Evolutionary conservation across 2,113 vertebrate genomes (phyloP).

Genomic region (Ceyx margarethae): DNA sequence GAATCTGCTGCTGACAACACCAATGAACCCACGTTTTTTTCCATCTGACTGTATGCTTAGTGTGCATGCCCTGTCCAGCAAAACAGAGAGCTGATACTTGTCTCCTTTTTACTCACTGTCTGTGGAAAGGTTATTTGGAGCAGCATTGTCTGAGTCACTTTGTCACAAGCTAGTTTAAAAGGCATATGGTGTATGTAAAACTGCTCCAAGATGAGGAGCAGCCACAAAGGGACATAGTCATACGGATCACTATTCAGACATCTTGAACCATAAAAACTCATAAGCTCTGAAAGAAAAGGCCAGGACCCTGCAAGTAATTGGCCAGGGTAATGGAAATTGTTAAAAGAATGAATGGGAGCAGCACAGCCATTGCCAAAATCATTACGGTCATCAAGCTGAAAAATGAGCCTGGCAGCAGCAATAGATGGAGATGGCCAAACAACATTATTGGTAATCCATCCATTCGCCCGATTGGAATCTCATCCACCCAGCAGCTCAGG

Average conservation of each 20-base stretch:
- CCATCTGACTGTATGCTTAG: neutral
- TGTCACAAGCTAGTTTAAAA: conserved; percentile 27
- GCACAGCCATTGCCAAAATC: conserved; percentile 15
- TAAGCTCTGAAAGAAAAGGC: conserved; percentile 10
- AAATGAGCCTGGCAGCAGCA: conserved; percentile 19
- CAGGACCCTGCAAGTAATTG: conserved; percentile 25
- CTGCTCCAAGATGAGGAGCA: neutral
- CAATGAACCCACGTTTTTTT: neutral
- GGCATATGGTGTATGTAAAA: neutral
- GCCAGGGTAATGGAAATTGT: conserved; percentile 33
- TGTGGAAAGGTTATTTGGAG: neutral
- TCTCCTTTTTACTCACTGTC: neutral
- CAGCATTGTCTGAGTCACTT: conserved; percentile 15
- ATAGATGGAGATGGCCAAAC: neutral
- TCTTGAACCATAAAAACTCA: neutral
- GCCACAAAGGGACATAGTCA: neutral
- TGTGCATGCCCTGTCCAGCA: conserved; percentile 32
- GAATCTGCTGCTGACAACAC: conserved; percentile 4
- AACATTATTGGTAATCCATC: neutral
- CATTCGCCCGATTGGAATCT: neutral
- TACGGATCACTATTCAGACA: neutral
- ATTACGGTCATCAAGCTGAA: conserved; percentile 17
- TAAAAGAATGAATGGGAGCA: conserved; percentile 28
- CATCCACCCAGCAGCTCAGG: neutral
- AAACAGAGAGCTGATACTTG: neutral